These are phyloP conservation scores for Austrolebias charrua DNA, from an alignment of 2,797 vertebrate species.

Conservation along the genomic window DNA sequence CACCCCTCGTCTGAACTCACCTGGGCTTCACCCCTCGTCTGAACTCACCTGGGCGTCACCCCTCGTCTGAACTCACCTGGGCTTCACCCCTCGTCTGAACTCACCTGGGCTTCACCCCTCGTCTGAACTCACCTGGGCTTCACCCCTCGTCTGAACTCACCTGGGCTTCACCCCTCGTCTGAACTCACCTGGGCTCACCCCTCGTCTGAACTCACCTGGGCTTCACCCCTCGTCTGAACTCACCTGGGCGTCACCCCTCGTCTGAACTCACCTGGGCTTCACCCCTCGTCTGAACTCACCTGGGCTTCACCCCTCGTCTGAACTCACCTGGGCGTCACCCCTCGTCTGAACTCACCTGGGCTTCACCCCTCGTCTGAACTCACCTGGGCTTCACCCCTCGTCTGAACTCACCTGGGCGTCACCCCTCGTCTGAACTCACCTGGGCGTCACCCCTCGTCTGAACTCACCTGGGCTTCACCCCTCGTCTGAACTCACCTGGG, in stretches of 20 bases:
- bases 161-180: conserved; percentile 67
- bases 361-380: conserved; percentile 68
- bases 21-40: conserved; percentile 67
- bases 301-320: conserved; percentile 68
- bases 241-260: conserved; percentile 63
- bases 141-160: conserved; percentile 66
- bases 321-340: conserved; percentile 64
- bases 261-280: conserved; percentile 68
- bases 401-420: conserved; percentile 68
- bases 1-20: conserved; percentile 66
- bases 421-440: conserved; percentile 64
- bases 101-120: conserved; percentile 62
- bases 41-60: conserved; percentile 63
- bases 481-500: conserved; percentile 67
- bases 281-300: conserved; percentile 64
- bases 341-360: conserved; percentile 67
- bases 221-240: conserved; percentile 68
- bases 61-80: conserved; percentile 66
- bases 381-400: conserved; percentile 63
- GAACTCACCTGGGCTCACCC: no score
- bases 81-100: conserved; percentile 68
- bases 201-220: no score
- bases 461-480: conserved; percentile 64
- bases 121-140: conserved; percentile 69
- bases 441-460: conserved; percentile 68